phyloP scores from a whole-genome alignment of 1,140 invertebrate genomes.

The Bombus huntii region DNA sequence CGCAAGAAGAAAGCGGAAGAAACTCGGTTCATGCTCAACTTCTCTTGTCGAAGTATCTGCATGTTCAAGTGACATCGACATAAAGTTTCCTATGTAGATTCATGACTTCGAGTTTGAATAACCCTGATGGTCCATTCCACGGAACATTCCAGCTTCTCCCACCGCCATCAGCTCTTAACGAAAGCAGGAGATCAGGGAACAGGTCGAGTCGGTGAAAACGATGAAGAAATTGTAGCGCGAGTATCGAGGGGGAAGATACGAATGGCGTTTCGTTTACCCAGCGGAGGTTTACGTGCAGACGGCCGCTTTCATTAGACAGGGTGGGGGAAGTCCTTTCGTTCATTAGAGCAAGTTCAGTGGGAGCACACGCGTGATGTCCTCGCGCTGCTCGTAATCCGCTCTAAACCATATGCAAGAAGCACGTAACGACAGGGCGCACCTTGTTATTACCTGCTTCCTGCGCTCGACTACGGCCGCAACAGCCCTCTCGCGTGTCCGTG shows the following conservation, averaged over 20 bases:
- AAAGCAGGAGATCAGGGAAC: neutral
- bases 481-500: constrained; percentile 7
- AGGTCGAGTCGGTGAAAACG: too few species aligned
- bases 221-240: too few species aligned
- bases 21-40: too few species aligned
- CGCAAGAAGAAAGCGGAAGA: too few species aligned
- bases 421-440: constrained; percentile 50
- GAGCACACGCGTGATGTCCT: constrained; percentile 36
- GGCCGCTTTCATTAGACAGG: constrained; percentile 21
- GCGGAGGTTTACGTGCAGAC: neutral
- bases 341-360: constrained; percentile 34
- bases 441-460: constrained; percentile 55
- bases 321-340: constrained; percentile 12
- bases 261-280: constrained; percentile 5
- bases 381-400: constrained; percentile 50
- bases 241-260: neutral
- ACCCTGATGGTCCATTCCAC: too few species aligned
- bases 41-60: too few species aligned
- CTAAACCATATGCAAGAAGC: constrained; percentile 63
- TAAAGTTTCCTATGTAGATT: too few species aligned
- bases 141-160: too few species aligned
- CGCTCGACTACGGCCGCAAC: neutral
- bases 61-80: too few species aligned
- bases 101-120: too few species aligned
- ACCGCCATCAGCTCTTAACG: neutral